These are phyloP conservation scores for Cepaea nemoralis DNA, from an alignment of 1,140 invertebrate species.

Conservation along the genomic window DNA sequence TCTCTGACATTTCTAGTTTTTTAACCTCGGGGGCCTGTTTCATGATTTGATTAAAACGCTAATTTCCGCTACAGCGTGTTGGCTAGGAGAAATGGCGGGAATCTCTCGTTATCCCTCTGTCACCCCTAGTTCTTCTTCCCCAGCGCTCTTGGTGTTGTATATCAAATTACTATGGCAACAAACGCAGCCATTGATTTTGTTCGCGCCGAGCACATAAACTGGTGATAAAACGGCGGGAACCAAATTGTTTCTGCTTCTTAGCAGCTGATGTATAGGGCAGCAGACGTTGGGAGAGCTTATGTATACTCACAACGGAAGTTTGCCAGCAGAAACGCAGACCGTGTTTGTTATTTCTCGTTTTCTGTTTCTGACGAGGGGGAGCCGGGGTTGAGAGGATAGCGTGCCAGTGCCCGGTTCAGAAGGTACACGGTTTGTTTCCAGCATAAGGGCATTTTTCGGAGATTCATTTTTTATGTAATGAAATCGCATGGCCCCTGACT, in stretches of 20 bases:
- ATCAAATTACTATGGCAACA: slow-evolving; percentile 36
- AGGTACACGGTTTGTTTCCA: no score
- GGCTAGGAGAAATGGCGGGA: neutral
- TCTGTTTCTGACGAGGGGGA: no score
- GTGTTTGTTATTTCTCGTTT: no score
- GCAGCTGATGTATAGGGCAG: no score
- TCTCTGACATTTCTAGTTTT: slow-evolving; percentile 2
- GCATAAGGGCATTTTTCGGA: no score
- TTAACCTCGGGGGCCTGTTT: neutral
- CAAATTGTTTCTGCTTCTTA: slow-evolving; percentile 20
- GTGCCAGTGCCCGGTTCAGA: no score
- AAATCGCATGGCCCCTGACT: no score
- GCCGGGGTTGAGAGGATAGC: no score
- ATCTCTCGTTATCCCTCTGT: neutral
- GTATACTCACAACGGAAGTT: no score
- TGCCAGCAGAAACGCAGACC: no score
- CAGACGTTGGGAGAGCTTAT: no score
- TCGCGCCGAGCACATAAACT: slow-evolving; percentile 12
- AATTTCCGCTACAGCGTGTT: neutral
- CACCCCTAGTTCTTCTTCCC: neutral
- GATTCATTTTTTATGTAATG: no score
- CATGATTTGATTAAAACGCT: slow-evolving; percentile 6
- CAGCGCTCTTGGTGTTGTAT: neutral
- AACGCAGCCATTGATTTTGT: slow-evolving; percentile 28
- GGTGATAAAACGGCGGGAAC: neutral